Evolutionary conservation across 2,888 invertebrate species (phyloP).

Genomic region (Mantis religiosa): DNA sequence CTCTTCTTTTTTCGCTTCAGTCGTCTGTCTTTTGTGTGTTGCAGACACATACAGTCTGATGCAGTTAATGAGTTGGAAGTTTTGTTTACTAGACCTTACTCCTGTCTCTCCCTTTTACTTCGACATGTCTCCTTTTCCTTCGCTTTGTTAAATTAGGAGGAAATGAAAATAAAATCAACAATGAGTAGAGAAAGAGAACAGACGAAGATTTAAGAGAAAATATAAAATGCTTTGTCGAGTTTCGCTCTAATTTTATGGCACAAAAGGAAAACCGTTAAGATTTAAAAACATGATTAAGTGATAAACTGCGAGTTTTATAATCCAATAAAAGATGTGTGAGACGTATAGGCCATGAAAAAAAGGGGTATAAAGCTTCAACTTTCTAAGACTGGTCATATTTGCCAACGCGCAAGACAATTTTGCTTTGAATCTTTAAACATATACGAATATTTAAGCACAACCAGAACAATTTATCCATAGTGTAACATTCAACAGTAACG

Average conservation of each 20-base stretch:
- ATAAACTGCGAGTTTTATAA: neutral
- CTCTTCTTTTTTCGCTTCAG: neutral
- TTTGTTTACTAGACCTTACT: neutral
- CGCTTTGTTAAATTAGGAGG: neutral
- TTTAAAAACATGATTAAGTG: neutral
- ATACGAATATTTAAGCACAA: too few species aligned
- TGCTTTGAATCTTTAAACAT: too few species aligned
- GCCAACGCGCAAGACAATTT: too few species aligned
- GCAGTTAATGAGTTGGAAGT: slow-evolving; percentile 3
- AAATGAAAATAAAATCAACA: neutral
- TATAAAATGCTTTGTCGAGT: neutral
- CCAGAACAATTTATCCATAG: too few species aligned
- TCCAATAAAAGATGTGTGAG: too few species aligned
- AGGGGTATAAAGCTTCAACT: too few species aligned
- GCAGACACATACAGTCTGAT: neutral
- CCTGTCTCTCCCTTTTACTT: neutral
- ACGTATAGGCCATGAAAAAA: too few species aligned
- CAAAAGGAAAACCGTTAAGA: neutral
- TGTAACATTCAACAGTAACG: too few species aligned
- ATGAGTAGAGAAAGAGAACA: neutral
- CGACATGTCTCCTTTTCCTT: neutral
- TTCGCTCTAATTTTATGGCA: neutral
- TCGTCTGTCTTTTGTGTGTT: neutral
- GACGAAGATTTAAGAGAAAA: neutral
- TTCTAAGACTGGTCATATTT: too few species aligned